Evolutionary conservation across 1,140 invertebrate genomes (phyloP), one percentile per base, ranked within the genome.

Genomic region (Solen grandis): DNA sequence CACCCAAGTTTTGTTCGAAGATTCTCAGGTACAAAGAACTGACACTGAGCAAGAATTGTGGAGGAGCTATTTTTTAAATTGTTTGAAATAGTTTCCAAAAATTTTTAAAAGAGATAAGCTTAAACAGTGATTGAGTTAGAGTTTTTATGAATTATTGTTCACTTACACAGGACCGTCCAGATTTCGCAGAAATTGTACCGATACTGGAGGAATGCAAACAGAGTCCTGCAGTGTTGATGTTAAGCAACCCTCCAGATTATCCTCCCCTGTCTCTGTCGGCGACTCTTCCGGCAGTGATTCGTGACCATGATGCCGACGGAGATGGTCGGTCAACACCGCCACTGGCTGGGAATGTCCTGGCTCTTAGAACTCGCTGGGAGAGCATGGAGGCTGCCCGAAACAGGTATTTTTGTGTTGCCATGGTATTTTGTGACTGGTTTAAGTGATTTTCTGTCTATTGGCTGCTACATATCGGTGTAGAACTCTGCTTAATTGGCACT

Each of bases 131-230:
- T n/a, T n/a, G n/a, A n/a, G n/a, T n/a, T n/a, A n/a, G n/a, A n/a
- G n/a, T n/a, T n/a, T n/a, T n/a, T n/a, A n/a, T n/a, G n/a, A n/a
- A n/a, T n/a, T n/a, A n/a, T n/a, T n/a, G n/a, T n/a, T n/a, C 5
- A 25, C 78, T 13, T 27, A 77, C 66, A 14, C 63, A 90, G 88
- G 88, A 91, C 60, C 62, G 92, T 57, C 92, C 92, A 35, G 88
- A 90, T 78, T 93, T 93, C 76, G 81, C 89, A 3, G 91, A 92
- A 66, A 92, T 93, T 57, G 83, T 93, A 5, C 85, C 86, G 10
- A 83, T 89, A 16, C 62, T 92, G n/a, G 92, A 92, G 52, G 90
- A 89, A 54, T 90, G 91, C 81, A 84, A 86, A 66, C 82, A 88
- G 33, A 88, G 88, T 5, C 85, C 86, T 52, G 87, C 88, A 16